phyloP scores from a whole-genome alignment of 2,113 vertebrate species.

The Dolichallabes microphthalmus region DNA sequence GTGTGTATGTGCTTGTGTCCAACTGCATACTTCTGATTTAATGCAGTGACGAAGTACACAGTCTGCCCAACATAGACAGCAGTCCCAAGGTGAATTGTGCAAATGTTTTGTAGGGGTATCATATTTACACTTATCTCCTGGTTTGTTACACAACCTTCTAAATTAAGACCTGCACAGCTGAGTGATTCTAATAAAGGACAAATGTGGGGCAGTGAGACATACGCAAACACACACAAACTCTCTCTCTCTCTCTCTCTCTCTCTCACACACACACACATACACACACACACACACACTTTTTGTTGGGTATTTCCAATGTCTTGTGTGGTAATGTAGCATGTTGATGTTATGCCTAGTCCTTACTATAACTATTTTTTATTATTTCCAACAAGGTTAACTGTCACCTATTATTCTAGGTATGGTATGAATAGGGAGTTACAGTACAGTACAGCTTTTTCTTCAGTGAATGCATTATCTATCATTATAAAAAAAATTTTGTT shows the following conservation, averaged over 20 bases:
- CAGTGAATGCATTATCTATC: not conserved
- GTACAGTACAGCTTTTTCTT: too few species aligned
- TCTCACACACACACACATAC: too few species aligned
- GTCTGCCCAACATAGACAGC: conserved; percentile 9
- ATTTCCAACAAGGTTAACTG: not conserved
- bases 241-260: not conserved
- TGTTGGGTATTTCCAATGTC: not conserved
- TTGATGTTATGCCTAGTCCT: not conserved
- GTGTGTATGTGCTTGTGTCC: not conserved
- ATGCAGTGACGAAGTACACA: conserved; percentile 4
- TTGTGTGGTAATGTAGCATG: not conserved
- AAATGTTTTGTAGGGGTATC: conserved; percentile 71
- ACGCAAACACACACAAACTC: not conserved
- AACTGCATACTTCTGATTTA: not conserved
- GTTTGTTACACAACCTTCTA: conserved; percentile 65
- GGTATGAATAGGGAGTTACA: not conserved
- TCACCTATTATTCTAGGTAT: not conserved
- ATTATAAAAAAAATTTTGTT: not conserved
- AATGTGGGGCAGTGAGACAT: conserved; percentile 36
- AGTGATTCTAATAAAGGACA: conserved; percentile 59
- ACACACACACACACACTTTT: not conserved
- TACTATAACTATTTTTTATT: not conserved
- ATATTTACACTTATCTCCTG: conserved; percentile 61
- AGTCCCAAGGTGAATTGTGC: conserved; percentile 39
- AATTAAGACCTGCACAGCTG: conserved; percentile 61